Base-by-base conservation (phyloP, 1,140 invertebrate genomes). In the Stegodyphus dumicola region DNA sequence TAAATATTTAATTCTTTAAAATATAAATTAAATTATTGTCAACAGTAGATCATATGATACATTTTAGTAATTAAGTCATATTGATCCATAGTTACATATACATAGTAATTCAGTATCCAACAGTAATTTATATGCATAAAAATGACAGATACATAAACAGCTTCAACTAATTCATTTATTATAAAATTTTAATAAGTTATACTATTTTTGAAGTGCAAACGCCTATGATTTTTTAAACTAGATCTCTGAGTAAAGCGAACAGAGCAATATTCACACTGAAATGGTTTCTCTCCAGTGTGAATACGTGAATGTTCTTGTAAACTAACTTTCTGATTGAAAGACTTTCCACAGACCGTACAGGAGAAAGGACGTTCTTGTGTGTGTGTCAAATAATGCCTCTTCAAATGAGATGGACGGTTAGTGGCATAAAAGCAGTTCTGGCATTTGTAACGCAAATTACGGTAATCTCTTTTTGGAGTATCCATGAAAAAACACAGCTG, bases 291-390 rank as follows among this genome's bases (percentile, higher is more conserved):
- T 6, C 81, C 81, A 64, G 84, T 78, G 51, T 86, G 84, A 9
- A 77, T 86, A 33, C 75, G 75, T 49, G 67, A 86, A 78, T 86
- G 84, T 74, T 86, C 76, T 53, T 86, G 75, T 49, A 86, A 73
- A 33, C 76, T 86, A 74, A 86, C 84, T 78, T 86, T 86, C 67
- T 86, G 84, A 73, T 86, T 86, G 18, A 86, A 86, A 9, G 75
- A 77, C 56, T 86, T 86, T 11, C 84, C 84, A 71, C 84, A 86
- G 9, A 86, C 76, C 48, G 84, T 65, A 73, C 84, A 86, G n/a
- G 75, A 52, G 54, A 86, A 86, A 9, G 84, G 84, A 10, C 84
- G 75, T 52, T 86, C 84, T 53, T 78, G 75, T 48, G 84, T 86
- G n/a, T 86, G 84, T 7, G 84, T 86, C 48, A 86, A 74, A 17